Percentiles rank a stretch among this genome's conserved stretches.
These are phyloP conservation scores for Petrophora chlorosata DNA, from an alignment of 2,888 invertebrate species.

Conservation along the genomic window DNA sequence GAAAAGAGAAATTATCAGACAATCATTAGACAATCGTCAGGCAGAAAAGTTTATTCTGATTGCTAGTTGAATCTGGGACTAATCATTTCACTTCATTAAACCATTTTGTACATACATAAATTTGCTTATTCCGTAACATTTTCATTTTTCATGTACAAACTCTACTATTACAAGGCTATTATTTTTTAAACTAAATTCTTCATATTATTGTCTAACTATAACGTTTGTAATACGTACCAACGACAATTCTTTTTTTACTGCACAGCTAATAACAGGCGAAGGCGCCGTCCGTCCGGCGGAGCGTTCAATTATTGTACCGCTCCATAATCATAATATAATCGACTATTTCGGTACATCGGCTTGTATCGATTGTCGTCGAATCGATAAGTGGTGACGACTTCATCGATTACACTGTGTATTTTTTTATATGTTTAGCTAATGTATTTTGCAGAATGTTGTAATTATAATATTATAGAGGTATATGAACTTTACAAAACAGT, in stretches of 20 bases:
- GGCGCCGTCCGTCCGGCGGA: constrained; percentile 39
- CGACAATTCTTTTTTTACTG: constrained; percentile 40
- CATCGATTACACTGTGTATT: constrained; percentile 40
- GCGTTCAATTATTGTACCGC: constrained; percentile 63
- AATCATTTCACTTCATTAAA: too few species aligned
- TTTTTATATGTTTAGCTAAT: constrained; percentile 1
- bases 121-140: too few species aligned
- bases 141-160: too few species aligned
- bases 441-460: too few species aligned
- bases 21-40: too few species aligned
- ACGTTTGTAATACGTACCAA: constrained; percentile 25
- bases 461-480: too few species aligned
- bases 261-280: constrained; percentile 58
- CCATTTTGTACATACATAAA: too few species aligned
- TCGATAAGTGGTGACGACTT: constrained; percentile 43
- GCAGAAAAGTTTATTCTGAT: too few species aligned
- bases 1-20: too few species aligned
- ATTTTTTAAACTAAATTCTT: background rate
- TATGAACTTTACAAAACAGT: too few species aligned
- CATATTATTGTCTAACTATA: background rate
- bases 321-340: constrained; percentile 75
- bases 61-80: too few species aligned
- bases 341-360: constrained; percentile 64
- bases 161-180: too few species aligned
- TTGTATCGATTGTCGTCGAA: constrained; percentile 40